phyloP scores from a whole-genome alignment of 2,888 invertebrate genomes.

The Chrysolina oricalcia region DNA sequence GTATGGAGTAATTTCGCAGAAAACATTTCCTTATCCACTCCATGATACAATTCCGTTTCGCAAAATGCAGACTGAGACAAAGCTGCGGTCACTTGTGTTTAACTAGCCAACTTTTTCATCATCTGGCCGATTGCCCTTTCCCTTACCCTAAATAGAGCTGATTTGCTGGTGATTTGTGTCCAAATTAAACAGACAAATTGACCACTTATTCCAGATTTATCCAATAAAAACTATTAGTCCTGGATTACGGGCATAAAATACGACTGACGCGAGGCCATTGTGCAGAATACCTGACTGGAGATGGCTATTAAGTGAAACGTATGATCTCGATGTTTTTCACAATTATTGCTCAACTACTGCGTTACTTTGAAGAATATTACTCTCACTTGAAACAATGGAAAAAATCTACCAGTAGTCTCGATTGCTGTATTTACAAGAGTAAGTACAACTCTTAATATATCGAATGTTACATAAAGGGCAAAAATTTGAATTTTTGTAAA shows the following conservation, averaged over 20 bases:
- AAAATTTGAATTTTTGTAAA: no score
- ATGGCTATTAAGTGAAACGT: no score
- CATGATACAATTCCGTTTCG: background rate
- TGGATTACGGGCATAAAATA: slow-evolving; percentile 32
- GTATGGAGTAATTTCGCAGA: no score
- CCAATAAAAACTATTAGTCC: slow-evolving; percentile 46
- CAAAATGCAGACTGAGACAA: slow-evolving; percentile 63
- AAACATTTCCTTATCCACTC: background rate
- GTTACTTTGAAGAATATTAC: no score
- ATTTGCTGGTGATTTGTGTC: slow-evolving; percentile 67
- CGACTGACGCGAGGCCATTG: slow-evolving; percentile 10
- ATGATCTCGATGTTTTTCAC: no score
- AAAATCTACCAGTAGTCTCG: no score
- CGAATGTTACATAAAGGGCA: no score
- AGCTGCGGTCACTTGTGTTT: slow-evolving; percentile 67
- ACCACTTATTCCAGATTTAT: slow-evolving; percentile 53
- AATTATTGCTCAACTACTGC: no score
- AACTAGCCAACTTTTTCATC: slow-evolving; percentile 67
- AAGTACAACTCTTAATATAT: no score
- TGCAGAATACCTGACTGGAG: slow-evolving; percentile 10
- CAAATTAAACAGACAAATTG: slow-evolving; percentile 65
- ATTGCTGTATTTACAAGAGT: no score
- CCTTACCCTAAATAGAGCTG: slow-evolving; percentile 53
- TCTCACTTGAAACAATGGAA: no score
- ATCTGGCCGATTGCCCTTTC: slow-evolving; percentile 44